Base-by-base conservation (phyloP, 2,888 invertebrate species). In the Coleophora deauratella region DNA sequence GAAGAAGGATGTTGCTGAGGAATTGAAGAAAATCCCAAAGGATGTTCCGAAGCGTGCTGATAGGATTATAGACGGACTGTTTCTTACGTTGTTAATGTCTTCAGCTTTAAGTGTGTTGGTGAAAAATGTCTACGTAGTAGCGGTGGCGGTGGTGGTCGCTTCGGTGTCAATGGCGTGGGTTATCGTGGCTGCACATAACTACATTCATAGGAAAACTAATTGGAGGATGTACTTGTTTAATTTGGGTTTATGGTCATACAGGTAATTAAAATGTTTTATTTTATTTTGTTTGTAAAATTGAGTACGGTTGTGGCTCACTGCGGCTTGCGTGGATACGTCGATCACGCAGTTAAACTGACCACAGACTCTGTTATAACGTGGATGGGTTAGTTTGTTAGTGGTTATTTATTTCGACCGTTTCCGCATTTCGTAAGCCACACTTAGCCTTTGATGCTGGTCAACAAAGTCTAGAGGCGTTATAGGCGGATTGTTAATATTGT, bases 141-240 rank as follows among this genome's bases (percentile, higher is more conserved):
- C 60, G 59, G 38, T 49, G 0, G 67, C 61, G 2, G 75, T 71
- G 42, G 35, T 75, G 4, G 44, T 61, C 12, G 73, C 81, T 1
- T 68, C 90, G 2, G 35, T 89, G 0, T 64, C 88, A 0, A 64
- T 94, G 2, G 82, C 87, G 2, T 89, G 90, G 87, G 74, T 88
- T 0, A 71, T 87, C 0, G 85, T 91, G 2, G 87, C 88, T 1
- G 85, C 91, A 0, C 95, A 96, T 62, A 95, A 95, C 62, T 95
- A 91, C 62, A 89, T 94, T 49, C 95, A 95, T 63, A 88, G 88
- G 59, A 89, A 80, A 49, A 90, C 92, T 49, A 94, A 91, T 59
- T 93, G 92, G 88, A 88, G 93, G 44, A 94, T 94, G 92, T 92
- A 91, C 55, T 88, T 92, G 44, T 92, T 93, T 57, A 92, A 94